Evolutionary conservation across 2,113 vertebrate genomes (phyloP), one percentile per base, ranked within the genome.

Genomic region (Struthidea cinerea): DNA sequence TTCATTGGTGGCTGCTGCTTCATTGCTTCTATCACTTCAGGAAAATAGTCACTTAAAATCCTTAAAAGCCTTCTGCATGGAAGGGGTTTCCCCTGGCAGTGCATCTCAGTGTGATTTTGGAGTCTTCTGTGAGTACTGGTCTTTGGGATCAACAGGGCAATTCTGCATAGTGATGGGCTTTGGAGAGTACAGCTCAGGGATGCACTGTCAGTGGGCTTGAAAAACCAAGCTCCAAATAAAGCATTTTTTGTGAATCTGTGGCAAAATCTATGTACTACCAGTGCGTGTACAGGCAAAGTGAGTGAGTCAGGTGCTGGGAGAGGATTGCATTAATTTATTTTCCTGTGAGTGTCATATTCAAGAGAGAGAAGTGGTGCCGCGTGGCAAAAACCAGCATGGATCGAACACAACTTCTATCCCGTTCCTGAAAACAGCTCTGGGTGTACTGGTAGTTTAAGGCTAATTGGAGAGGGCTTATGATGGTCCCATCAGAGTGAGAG

Each of bases 401-500:
- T 96, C 70, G 85, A 91, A 32, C 46, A 30, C 39, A 32, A 18
- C 28, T 83, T 84, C 49, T 1, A 1, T 70, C 77, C 57, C 0
- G 0, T 57, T 80, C 57, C 57, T 92, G 60, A 39, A 70, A 84
- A 69, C 20, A 91, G n/a, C 53, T 76, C 52, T 70, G 75, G 57
- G 21, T 71, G 10, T 56, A 16, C 10, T 39, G 52, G 33, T 76
- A 37, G 56, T 80, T 84, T 46, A 69, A 81, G 53, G 13, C 32
- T 95, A 90, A 92, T 96, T 94, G 88, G 53, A 89, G 60, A 91
- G 69, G 67, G 84, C 37, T 90, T 83, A 39, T 86, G 35, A 35
- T 74, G 81, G 60, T 91, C 87, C 49, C 86, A 65, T 60, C 56
- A 76, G 91, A 77, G 20, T 17, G 20, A 74, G 63, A 74, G 30